Conservation (phyloP, 2,888 invertebrate genomes). For the Portevinia maculata region DNA sequence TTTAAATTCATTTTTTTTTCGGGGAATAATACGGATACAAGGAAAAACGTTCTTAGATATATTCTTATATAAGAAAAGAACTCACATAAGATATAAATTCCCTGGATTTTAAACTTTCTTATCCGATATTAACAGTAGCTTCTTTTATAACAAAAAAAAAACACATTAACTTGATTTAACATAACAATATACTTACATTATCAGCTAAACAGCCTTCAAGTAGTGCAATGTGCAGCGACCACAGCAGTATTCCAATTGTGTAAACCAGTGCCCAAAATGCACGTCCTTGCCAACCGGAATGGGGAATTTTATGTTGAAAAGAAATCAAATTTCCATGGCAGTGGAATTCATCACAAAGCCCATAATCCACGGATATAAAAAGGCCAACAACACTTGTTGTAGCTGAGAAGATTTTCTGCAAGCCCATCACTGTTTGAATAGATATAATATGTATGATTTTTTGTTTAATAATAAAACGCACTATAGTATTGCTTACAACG, state of each 20-base stretch:
- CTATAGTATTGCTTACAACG: conserved; percentile 83
- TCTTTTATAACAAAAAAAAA: too few relatives aligned
- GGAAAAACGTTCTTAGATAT: too few relatives aligned
- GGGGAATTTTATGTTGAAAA: conserved; percentile 76
- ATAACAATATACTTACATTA: conserved; percentile 41
- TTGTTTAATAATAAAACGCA: background rate
- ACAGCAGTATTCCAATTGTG: conserved; percentile 84
- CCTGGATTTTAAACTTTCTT: too few relatives aligned
- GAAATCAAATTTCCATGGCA: conserved; percentile 84
- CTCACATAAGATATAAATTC: too few relatives aligned
- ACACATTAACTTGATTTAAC: too few relatives aligned
- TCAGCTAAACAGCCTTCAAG: conserved; percentile 76
- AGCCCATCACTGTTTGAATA: conserved; percentile 84
- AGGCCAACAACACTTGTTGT: conserved; percentile 86
- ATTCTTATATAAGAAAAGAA: too few relatives aligned
- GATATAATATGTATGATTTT: background rate
- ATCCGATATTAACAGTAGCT: too few relatives aligned
- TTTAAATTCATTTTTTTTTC: too few relatives aligned
- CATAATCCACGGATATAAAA: conserved; percentile 86
- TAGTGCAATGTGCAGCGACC: conserved; percentile 83
- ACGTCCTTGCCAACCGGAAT: conserved; percentile 83
- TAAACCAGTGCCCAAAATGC: conserved; percentile 85
- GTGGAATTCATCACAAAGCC: conserved; percentile 85
- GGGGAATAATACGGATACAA: too few relatives aligned
- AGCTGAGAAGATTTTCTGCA: conserved; percentile 85